A percentile compares a stretch with the other conserved stretches of the same genome.
Evolutionary conservation across 2,113 vertebrate species (phyloP).

Genomic region (Suricata suricatta): DNA sequence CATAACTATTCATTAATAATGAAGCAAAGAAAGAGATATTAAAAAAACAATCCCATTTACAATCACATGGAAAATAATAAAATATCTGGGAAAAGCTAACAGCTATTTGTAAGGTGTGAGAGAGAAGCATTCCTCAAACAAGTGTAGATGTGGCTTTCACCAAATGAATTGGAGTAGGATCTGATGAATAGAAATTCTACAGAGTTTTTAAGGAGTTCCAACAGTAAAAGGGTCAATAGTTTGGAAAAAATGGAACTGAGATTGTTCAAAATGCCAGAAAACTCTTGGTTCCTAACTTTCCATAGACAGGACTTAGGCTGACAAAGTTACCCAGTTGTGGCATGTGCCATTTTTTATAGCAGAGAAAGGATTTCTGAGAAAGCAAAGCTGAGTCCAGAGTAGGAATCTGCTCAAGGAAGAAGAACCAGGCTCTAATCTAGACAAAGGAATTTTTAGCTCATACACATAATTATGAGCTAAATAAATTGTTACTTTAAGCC

Average conservation of each 20-base stretch:
- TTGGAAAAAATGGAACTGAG: background rate
- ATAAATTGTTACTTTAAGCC: background rate
- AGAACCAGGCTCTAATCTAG: background rate
- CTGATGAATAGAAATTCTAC: background rate
- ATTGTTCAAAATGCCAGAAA: background rate
- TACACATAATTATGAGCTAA: background rate
- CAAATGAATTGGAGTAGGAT: background rate
- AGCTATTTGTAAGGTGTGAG: background rate
- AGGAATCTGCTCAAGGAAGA: background rate
- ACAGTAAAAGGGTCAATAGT: background rate
- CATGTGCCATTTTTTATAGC: background rate
- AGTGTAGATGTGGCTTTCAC: background rate
- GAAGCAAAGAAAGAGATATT: background rate
- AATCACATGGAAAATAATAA: background rate
- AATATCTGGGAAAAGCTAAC: background rate
- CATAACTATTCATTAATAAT: background rate
- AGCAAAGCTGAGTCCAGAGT: background rate
- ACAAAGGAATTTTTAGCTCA: background rate
- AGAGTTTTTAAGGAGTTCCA: background rate
- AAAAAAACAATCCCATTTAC: background rate
- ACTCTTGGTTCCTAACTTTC: background rate
- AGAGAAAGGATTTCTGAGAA: background rate
- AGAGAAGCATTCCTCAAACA: background rate
- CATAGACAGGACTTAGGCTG: background rate
- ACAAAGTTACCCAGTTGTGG: background rate